Conservation (phyloP, 1,140 invertebrate species). For the Triops longicaudatus region DNA sequence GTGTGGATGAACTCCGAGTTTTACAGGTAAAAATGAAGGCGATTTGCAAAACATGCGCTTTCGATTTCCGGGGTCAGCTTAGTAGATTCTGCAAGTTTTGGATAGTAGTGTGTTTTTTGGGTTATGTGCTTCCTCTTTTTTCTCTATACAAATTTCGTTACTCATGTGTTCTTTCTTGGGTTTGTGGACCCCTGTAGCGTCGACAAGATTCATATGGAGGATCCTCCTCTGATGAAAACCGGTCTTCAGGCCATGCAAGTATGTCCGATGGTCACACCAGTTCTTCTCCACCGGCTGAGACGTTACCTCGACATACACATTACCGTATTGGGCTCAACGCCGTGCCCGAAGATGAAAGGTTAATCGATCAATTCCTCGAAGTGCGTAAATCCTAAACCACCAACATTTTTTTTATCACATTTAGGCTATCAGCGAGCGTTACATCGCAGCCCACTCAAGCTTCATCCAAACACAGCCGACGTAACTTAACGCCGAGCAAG, state of each 20-base stretch:
- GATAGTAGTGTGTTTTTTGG: constrained; percentile 9
- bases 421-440: constrained; percentile 5
- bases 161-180: background rate
- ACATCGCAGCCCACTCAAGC: background rate
- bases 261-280: constrained; percentile 68
- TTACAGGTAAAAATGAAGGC: constrained; percentile 46
- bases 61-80: background rate
- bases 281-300: constrained; percentile 48
- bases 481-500: constrained; percentile 22
- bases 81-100: background rate
- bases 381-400: background rate
- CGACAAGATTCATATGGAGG: constrained; percentile 65
- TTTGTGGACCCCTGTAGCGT: constrained; percentile 43
- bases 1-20: constrained; percentile 52
- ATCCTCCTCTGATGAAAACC: constrained; percentile 78
- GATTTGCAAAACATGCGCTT: background rate
- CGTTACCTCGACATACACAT: constrained; percentile 45
- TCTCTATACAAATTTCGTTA: background rate
- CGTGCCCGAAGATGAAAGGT: constrained; percentile 58
- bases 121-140: constrained; percentile 7
- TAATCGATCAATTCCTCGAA: background rate
- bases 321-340: constrained; percentile 51
- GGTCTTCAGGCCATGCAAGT: constrained; percentile 79
- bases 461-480: constrained; percentile 6
- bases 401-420: background rate